These are phyloP conservation scores for Samia ricini DNA, from an alignment of 1,140 invertebrate species.

Conservation along the genomic window DNA sequence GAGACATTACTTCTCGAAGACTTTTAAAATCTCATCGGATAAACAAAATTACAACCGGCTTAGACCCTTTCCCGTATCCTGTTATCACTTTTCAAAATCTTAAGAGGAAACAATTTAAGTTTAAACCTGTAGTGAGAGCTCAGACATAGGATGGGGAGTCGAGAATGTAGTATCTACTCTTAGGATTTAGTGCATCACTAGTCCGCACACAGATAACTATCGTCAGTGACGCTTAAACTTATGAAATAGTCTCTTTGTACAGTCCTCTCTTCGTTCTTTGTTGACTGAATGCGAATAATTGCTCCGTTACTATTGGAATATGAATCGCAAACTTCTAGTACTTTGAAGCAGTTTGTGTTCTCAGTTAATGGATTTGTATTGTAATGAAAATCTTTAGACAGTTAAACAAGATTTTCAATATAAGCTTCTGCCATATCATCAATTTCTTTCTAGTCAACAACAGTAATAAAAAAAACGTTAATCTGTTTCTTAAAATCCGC, in stretches of 20 bases:
- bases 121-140: slow-evolving; percentile 36
- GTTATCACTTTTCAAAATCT: slow-evolving; percentile 28
- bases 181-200: slow-evolving; percentile 70
- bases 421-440: slow-evolving; percentile 3
- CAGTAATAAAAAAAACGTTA: background rate
- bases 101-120: slow-evolving; percentile 29
- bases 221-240: slow-evolving; percentile 62
- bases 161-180: slow-evolving; percentile 49
- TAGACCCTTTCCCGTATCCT: slow-evolving; percentile 14
- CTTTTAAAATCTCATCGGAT: slow-evolving; percentile 1
- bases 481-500: no score
- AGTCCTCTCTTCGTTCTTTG: slow-evolving; percentile 53
- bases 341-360: slow-evolving; percentile 63
- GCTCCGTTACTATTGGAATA: slow-evolving; percentile 55
- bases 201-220: slow-evolving; percentile 66
- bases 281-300: slow-evolving; percentile 68
- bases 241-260: slow-evolving; percentile 68
- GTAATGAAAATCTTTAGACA: slow-evolving; percentile 46
- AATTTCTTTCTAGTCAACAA: background rate
- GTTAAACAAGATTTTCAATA: slow-evolving; percentile 41
- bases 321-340: slow-evolving; percentile 63
- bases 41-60: background rate
- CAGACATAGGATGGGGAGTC: slow-evolving; percentile 53
- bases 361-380: slow-evolving; percentile 57
- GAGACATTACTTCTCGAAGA: background rate